Conservation (phyloP, 2,113 vertebrate species). For the Struthio camelus region DNA sequence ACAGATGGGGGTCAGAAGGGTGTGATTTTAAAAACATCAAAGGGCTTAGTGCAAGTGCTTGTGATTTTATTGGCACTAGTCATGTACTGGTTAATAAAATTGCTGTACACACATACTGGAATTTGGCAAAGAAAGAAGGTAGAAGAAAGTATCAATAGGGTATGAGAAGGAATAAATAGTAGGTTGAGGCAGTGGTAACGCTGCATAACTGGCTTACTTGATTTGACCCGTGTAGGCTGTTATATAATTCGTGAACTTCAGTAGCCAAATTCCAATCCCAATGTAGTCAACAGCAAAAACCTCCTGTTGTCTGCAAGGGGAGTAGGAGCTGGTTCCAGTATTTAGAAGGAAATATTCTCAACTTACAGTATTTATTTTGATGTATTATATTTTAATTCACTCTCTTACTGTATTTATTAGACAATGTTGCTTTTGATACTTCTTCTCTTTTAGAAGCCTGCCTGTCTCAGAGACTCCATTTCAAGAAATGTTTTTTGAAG, state of each 20-base stretch:
- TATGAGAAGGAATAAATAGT: background rate
- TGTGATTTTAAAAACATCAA: background rate
- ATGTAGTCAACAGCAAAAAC: background rate
- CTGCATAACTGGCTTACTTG: background rate
- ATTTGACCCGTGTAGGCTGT: background rate
- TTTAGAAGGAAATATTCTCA: slow-evolving; percentile 41
- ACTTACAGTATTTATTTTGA: slow-evolving; percentile 42
- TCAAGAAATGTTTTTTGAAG: slow-evolving; percentile 9
- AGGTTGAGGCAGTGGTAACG: background rate
- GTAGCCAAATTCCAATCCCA: background rate
- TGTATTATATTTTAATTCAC: background rate
- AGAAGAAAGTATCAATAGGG: background rate
- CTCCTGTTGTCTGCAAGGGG: background rate
- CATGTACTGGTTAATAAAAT: background rate
- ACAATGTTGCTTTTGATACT: slow-evolving; percentile 35
- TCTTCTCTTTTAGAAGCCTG: slow-evolving; percentile 31
- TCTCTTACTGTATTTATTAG: slow-evolving; percentile 61
- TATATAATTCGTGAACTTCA: background rate
- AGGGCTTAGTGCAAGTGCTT: background rate
- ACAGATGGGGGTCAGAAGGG: background rate
- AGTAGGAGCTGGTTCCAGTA: background rate
- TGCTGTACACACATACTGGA: background rate
- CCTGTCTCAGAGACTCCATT: slow-evolving; percentile 4
- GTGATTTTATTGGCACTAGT: background rate
- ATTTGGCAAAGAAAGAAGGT: background rate